phyloP scores from a whole-genome alignment of 2,888 invertebrate species.

The Drosophila borborema region DNA sequence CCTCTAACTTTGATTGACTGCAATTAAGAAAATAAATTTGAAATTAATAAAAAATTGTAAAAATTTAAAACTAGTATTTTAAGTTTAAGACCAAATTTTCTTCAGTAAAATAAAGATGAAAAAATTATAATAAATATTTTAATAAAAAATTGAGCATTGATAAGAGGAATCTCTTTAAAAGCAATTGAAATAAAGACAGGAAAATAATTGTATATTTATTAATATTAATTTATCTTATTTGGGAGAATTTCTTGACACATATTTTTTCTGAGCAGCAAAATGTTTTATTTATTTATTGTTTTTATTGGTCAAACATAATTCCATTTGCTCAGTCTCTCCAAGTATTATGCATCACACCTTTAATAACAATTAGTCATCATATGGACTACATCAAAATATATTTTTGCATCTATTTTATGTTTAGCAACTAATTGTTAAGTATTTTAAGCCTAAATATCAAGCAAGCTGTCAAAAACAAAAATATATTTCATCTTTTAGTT shows the following conservation, averaged over 20 bases:
- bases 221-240: neutral
- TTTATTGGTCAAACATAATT: too few species aligned
- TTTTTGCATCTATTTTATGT: neutral
- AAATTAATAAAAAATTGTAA: neutral
- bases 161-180: too few species aligned
- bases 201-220: neutral
- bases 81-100: too few species aligned
- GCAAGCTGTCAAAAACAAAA: slow-evolving; percentile 44
- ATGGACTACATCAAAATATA: neutral
- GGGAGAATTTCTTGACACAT: too few species aligned
- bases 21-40: slow-evolving; percentile 7
- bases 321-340: too few species aligned
- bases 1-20: slow-evolving; percentile 66
- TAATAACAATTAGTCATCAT: slow-evolving; percentile 31
- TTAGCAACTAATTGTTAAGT: slow-evolving; percentile 22
- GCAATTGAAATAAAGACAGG: too few species aligned
- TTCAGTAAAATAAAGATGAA: too few species aligned
- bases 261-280: too few species aligned
- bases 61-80: neutral
- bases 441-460: slow-evolving; percentile 26
- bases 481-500: slow-evolving; percentile 16
- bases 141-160: too few species aligned
- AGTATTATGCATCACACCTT: neutral
- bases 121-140: neutral
- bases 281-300: too few species aligned